phyloP scores from a whole-genome alignment of 1,140 invertebrate species.

The Pectinophora gossypiella region DNA sequence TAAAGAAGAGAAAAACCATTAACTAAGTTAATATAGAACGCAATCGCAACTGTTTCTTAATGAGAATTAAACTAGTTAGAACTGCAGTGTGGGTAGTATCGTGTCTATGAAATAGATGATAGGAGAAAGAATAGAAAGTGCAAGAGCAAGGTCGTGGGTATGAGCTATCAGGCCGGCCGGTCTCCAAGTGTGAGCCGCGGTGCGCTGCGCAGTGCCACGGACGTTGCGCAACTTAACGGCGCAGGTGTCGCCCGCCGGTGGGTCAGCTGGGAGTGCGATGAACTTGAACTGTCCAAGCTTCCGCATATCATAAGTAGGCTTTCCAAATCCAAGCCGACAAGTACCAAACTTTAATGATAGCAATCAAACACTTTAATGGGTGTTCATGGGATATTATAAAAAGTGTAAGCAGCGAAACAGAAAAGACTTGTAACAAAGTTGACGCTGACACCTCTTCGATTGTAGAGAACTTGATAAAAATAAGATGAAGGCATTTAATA shows the following conservation, averaged over 20 bases:
- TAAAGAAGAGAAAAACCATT: too few relatives aligned
- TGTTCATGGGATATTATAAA: too few relatives aligned
- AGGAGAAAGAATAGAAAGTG: slow-evolving; percentile 28
- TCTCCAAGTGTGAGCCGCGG: background rate
- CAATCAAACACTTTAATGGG: background rate
- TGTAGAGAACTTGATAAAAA: too few relatives aligned
- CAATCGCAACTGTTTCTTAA: too few relatives aligned
- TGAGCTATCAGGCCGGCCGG: background rate
- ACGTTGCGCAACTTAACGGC: slow-evolving; percentile 17
- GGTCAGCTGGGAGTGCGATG: slow-evolving; percentile 29
- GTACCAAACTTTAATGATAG: background rate
- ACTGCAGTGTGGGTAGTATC: too few relatives aligned
- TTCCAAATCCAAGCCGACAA: background rate
- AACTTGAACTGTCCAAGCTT: slow-evolving; percentile 29
- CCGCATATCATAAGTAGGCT: slow-evolving; percentile 1
- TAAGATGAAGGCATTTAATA: too few relatives aligned
- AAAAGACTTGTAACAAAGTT: too few relatives aligned
- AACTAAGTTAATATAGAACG: too few relatives aligned
- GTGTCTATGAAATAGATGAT: too few relatives aligned
- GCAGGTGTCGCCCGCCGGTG: background rate
- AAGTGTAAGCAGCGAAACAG: too few relatives aligned
- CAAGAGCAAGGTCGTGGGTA: slow-evolving; percentile 22
- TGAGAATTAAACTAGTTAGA: too few relatives aligned
- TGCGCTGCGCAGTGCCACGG: slow-evolving; percentile 2
- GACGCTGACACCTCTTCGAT: too few relatives aligned